phyloP scores from a whole-genome alignment of 2,888 invertebrate species.

The Noctua pronuba region DNA sequence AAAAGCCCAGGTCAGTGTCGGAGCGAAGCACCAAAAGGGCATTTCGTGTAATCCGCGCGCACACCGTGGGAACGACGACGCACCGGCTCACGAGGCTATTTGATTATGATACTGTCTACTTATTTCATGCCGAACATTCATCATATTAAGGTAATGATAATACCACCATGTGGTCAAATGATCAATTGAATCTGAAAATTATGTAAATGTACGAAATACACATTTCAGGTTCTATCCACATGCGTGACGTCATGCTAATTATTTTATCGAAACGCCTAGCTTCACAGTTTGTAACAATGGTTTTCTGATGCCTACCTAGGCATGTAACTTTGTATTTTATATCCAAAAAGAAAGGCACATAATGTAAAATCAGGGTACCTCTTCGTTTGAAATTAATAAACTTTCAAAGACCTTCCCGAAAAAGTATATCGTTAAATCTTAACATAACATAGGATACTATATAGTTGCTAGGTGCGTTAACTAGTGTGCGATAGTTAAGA shows the following conservation, averaged over 20 bases:
- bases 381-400: background rate
- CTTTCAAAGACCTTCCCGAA: background rate
- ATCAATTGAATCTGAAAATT: background rate
- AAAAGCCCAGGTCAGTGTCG: slow-evolving; percentile 88
- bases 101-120: slow-evolving; percentile 53
- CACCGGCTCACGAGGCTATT: slow-evolving; percentile 63
- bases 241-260: background rate
- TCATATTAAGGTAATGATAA: slow-evolving; percentile 7
- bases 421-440: background rate
- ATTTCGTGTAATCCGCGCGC: slow-evolving; percentile 87
- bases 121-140: slow-evolving; percentile 34
- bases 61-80: slow-evolving; percentile 84
- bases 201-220: background rate
- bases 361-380: background rate
- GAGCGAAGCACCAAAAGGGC: slow-evolving; percentile 89
- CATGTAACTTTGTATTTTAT: background rate
- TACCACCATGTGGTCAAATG: background rate
- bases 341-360: background rate
- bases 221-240: background rate
- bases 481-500: background rate
- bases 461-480: background rate
- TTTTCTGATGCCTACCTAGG: background rate
- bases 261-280: background rate
- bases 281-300: background rate
- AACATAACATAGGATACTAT: background rate